Percentiles rank a stretch among this genome's conserved stretches.
Conservation (phyloP, 2,797 vertebrate genomes). For the Cyclopterus lumpus region DNA sequence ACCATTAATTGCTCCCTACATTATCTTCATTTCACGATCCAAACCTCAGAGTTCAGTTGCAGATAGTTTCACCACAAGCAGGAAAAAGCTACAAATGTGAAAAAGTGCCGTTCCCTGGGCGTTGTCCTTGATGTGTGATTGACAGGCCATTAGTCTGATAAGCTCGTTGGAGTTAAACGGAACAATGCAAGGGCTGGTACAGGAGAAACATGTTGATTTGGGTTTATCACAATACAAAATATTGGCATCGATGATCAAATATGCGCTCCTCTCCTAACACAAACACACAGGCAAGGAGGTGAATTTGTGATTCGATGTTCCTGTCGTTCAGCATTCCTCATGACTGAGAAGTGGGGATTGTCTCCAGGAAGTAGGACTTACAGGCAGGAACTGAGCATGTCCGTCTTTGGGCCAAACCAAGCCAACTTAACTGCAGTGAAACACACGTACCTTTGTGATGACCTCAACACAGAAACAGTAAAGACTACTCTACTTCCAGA, state of each 20-base stretch:
- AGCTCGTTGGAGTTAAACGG: neutral
- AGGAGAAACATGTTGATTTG: neutral
- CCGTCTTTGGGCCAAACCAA: neutral
- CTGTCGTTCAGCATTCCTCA: neutral
- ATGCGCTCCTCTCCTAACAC: neutral
- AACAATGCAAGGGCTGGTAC: neutral
- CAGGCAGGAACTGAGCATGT: neutral
- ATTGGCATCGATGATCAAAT: neutral
- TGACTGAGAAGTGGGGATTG: neutral
- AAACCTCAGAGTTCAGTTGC: constrained; percentile 5
- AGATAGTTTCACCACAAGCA: constrained; percentile 21
- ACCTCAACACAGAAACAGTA: too few relatives aligned
- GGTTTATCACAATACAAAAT: neutral
- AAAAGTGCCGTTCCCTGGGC: neutral
- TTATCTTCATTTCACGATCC: neutral
- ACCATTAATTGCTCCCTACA: neutral
- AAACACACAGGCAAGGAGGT: neutral
- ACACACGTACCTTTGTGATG: too few relatives aligned
- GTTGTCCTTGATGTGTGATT: constrained; percentile 24
- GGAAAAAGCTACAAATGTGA: constrained; percentile 12
- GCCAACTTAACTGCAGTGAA: neutral
- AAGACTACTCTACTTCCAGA: too few relatives aligned
- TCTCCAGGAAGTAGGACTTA: neutral
- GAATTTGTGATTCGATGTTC: neutral
- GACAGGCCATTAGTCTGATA: constrained; percentile 19